Evolutionary conservation across 2,113 vertebrate genomes (phyloP).

Genomic region (Formicarius rufipectus): DNA sequence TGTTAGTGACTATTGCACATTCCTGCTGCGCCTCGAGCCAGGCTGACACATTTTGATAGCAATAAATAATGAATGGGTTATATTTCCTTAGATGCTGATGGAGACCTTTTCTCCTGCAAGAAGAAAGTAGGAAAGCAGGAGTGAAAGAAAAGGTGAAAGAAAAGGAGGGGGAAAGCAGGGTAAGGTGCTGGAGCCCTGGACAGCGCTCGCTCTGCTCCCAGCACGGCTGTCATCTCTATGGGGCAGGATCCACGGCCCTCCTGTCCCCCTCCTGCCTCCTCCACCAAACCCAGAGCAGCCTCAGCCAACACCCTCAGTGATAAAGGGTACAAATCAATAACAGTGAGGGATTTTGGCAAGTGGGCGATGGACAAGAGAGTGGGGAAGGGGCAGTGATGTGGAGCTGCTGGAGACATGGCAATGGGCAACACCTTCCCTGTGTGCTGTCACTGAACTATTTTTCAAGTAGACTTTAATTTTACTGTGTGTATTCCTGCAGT

Average conservation of each 20-base stretch:
- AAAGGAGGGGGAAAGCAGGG: not conserved
- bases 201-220: not conserved
- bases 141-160: not conserved
- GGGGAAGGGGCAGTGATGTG: not conserved
- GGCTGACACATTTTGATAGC: slow-evolving; percentile 22
- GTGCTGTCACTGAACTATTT: not conserved
- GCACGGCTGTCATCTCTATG: fast-evolving
- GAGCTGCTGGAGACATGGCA: fast-evolving
- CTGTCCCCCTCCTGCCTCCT: not conserved
- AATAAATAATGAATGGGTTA: slow-evolving; percentile 54
- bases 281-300: not conserved
- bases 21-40: not conserved
- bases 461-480: not conserved
- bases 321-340: not conserved
- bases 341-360: not conserved
- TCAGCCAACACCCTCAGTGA: not conserved
- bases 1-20: not conserved
- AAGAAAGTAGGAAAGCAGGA: not conserved
- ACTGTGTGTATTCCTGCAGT: fast-evolving
- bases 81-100: slow-evolving; percentile 41
- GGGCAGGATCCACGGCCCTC: not conserved
- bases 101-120: not conserved
- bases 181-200: not conserved
- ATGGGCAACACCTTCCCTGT: not conserved
- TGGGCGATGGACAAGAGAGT: fast-evolving